phyloP scores from a whole-genome alignment of 2,113 vertebrate species.

The Neomonachus schauinslandi region DNA sequence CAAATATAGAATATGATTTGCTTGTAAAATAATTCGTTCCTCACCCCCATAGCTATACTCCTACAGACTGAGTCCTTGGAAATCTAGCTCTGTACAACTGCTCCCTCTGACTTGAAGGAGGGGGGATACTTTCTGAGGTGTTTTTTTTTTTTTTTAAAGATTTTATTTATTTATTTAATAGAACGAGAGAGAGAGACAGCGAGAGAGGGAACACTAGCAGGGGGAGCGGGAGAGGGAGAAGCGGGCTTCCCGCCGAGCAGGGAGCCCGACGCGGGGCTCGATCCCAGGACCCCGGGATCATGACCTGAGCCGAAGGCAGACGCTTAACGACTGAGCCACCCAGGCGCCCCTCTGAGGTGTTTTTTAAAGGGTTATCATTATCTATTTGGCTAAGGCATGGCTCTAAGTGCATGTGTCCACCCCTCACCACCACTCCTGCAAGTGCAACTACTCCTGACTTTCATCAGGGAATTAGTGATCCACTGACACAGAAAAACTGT shows the following conservation, averaged over 20 bases:
- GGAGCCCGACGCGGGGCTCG: too few species aligned
- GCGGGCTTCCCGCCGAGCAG: too few species aligned
- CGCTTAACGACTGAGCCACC: too few species aligned
- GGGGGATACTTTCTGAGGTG: not conserved
- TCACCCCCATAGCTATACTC: not conserved
- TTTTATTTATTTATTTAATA: too few species aligned
- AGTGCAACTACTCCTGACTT: not conserved
- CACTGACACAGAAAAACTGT: not conserved
- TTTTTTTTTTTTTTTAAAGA: not conserved
- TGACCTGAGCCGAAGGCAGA: too few species aligned
- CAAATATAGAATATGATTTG: not conserved
- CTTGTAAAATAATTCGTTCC: not conserved
- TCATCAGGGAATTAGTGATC: not conserved
- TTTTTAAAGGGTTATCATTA: not conserved
- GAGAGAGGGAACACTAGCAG: too few species aligned
- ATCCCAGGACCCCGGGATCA: too few species aligned
- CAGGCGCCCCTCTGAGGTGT: not conserved
- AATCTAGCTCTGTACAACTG: not conserved
- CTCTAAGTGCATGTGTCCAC: not conserved
- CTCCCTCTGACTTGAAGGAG: not conserved
- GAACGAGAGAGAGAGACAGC: too few species aligned
- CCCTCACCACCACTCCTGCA: accelerated
- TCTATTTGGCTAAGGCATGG: not conserved
- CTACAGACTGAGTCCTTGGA: not conserved
- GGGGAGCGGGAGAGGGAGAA: too few species aligned